Conservation (phyloP, 2,888 invertebrate genomes). For the Seladonia tumulorum region DNA sequence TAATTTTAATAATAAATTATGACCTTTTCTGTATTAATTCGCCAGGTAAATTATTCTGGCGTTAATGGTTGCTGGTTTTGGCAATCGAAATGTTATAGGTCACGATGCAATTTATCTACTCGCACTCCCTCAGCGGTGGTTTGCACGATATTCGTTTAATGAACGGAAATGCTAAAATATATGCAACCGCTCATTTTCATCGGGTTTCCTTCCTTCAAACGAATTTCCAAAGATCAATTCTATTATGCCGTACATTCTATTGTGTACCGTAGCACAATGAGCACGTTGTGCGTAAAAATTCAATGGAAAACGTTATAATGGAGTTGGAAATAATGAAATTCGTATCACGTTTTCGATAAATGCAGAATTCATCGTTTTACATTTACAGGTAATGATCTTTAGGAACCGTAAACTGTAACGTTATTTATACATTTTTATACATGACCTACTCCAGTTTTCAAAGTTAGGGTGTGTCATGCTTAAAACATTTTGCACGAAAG, state of each 20-base stretch:
- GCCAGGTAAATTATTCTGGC: neutral
- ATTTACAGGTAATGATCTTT: too few relatives aligned
- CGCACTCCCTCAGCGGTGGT: neutral
- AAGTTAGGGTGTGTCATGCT: too few relatives aligned
- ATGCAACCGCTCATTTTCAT: neutral
- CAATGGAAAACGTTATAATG: neutral
- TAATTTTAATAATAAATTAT: neutral
- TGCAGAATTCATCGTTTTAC: neutral
- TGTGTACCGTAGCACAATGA: neutral
- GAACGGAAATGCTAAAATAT: neutral
- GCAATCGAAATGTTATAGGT: neutral
- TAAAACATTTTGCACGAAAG: too few relatives aligned
- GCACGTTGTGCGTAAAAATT: neutral
- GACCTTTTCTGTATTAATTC: neutral
- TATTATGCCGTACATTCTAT: neutral
- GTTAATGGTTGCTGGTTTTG: neutral
- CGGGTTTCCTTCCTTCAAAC: neutral
- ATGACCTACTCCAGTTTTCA: too few relatives aligned
- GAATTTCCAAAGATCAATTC: neutral
- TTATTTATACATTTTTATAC: too few relatives aligned
- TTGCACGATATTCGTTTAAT: neutral
- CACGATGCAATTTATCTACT: neutral
- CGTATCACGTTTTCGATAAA: neutral
- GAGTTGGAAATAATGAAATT: neutral
- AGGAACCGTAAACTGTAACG: too few relatives aligned